These are phyloP conservation scores for Ooceraea biroi DNA, from an alignment of 1,140 invertebrate genomes.

Conservation along the genomic window DNA sequence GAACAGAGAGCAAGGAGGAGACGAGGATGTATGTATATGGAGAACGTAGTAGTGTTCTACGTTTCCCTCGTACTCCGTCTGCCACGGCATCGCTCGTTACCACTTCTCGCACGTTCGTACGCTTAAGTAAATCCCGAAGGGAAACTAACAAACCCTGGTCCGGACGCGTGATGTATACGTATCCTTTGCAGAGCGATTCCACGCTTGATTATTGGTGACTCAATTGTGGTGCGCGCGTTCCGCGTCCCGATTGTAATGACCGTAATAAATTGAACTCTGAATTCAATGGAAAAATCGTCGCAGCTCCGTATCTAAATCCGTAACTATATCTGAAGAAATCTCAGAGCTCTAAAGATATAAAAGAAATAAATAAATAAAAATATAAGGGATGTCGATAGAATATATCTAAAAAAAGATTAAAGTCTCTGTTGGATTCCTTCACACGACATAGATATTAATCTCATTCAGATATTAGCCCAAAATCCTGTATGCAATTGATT, in stretches of 20 bases:
- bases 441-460: too few species aligned
- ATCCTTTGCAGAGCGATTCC: constrained; percentile 39
- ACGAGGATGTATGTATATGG: constrained; percentile 7
- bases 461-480: too few species aligned
- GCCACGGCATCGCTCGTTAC: constrained; percentile 46
- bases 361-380: too few species aligned
- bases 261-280: constrained; percentile 14
- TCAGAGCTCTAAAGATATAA: too few species aligned
- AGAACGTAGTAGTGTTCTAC: constrained; percentile 31
- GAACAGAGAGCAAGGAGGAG: not conserved
- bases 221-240: constrained; percentile 10
- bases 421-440: too few species aligned
- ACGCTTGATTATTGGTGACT: constrained; percentile 49
- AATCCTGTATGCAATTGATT: too few species aligned
- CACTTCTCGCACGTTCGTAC: constrained; percentile 61
- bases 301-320: too few species aligned
- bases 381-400: too few species aligned
- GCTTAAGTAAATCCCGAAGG: constrained; percentile 55
- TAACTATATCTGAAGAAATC: too few species aligned
- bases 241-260: not conserved
- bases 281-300: not conserved
- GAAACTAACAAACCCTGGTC: constrained; percentile 56
- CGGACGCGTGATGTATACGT: constrained; percentile 49
- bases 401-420: too few species aligned
- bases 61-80: constrained; percentile 26